Conservation (phyloP, 2,888 invertebrate genomes). For the Chelonus formosanus region DNA sequence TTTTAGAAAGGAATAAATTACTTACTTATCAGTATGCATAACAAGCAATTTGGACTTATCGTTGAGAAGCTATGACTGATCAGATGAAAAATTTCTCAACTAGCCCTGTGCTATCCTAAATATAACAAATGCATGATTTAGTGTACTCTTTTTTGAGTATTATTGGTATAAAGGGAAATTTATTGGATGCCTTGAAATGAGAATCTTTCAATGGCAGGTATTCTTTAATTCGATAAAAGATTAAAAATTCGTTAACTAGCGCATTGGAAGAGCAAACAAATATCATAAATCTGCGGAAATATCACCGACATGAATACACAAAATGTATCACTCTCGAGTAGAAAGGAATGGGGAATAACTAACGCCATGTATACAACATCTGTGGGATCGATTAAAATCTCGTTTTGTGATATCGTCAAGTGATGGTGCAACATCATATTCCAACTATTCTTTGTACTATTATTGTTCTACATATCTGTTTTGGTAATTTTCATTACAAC, state of each 20-base stretch:
- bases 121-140: too few relatives aligned
- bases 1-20: too few relatives aligned
- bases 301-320: conserved; percentile 24
- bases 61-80: too few relatives aligned
- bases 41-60: too few relatives aligned
- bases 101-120: too few relatives aligned
- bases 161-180: too few relatives aligned
- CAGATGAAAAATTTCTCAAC: too few relatives aligned
- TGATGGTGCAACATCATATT: conserved; percentile 28
- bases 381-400: conserved; percentile 41
- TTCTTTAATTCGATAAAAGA: not conserved
- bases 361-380: conserved; percentile 27
- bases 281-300: conserved; percentile 24
- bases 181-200: too few relatives aligned
- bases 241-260: not conserved
- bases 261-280: conserved; percentile 9
- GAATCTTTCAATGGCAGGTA: too few relatives aligned
- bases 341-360: conserved; percentile 19
- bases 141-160: too few relatives aligned
- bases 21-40: too few relatives aligned
- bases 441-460: conserved; percentile 13
- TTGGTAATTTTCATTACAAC: too few relatives aligned
- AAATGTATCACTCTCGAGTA: conserved; percentile 12
- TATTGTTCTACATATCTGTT: not conserved
- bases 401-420: conserved; percentile 36